A percentile compares a stretch with the other conserved stretches of the same genome.
Conservation (phyloP, 2,888 invertebrate species). For the Catocala nupta region DNA sequence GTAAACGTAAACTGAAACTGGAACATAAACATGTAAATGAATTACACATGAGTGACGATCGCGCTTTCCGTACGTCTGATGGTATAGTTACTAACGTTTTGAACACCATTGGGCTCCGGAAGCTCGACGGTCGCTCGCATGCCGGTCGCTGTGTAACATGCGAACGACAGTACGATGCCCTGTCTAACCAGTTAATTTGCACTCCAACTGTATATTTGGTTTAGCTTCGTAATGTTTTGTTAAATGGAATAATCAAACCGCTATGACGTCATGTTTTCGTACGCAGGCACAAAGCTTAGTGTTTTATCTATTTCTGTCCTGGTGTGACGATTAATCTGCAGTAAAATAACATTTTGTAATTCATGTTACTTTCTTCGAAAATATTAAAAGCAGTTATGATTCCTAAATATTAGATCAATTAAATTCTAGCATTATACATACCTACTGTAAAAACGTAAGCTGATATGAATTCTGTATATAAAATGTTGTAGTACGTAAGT, state of each 20-base stretch:
- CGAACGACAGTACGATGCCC: constrained; percentile 30
- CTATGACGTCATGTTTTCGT: too few species aligned
- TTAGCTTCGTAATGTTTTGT: not conserved
- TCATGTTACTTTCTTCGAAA: not conserved
- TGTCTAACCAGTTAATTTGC: constrained; percentile 28
- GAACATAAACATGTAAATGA: constrained; percentile 1
- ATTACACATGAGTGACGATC: constrained; percentile 2
- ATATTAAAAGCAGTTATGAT: too few species aligned
- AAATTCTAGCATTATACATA: too few species aligned
- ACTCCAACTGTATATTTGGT: constrained; percentile 14
- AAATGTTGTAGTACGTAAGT: too few species aligned
- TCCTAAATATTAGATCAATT: too few species aligned
- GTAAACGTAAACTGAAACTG: not conserved
- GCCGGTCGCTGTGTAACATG: constrained; percentile 27
- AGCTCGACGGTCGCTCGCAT: constrained; percentile 13
- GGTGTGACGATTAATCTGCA: too few species aligned
- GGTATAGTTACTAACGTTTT: constrained; percentile 3
- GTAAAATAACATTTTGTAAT: not conserved
- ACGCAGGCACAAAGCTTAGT: too few species aligned
- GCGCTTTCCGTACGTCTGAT: constrained; percentile 1
- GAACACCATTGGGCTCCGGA: constrained; percentile 29
- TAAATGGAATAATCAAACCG: not conserved
- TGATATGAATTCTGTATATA: too few species aligned
- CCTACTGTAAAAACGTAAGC: too few species aligned
- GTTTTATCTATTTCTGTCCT: too few species aligned